Conservation (phyloP, 2,888 invertebrate species). For the Himalopsyche kuldschensis region DNA sequence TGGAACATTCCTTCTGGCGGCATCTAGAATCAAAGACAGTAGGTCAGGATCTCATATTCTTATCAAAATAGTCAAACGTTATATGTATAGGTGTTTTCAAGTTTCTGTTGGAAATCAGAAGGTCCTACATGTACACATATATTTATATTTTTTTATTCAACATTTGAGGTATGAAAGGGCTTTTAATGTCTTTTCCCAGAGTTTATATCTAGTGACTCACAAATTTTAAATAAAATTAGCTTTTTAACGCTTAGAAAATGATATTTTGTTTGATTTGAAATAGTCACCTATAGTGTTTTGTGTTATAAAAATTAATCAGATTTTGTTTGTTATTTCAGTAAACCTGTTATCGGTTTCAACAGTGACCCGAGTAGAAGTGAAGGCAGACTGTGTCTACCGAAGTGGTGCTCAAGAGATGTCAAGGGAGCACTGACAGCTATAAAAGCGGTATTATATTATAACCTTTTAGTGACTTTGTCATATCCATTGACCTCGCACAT, state of each 20-base stretch:
- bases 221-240: too few relatives aligned
- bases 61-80: not conserved
- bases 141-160: too few relatives aligned
- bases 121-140: too few relatives aligned
- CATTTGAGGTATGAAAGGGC: too few relatives aligned
- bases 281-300: too few relatives aligned
- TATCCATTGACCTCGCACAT: too few relatives aligned
- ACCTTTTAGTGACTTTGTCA: not conserved
- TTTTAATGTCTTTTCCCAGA: too few relatives aligned
- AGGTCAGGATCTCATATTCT: conserved; percentile 48
- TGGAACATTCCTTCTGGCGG: conserved; percentile 94
- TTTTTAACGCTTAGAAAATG: too few relatives aligned
- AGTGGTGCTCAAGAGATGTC: conserved; percentile 79
- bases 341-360: conserved; percentile 96
- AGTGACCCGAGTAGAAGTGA: conserved; percentile 93
- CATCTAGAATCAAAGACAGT: conserved; percentile 73
- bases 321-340: conserved; percentile 52
- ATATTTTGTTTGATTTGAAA: too few relatives aligned
- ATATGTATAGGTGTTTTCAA: not conserved
- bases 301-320: not conserved
- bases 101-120: too few relatives aligned
- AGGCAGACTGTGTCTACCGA: conserved; percentile 88
- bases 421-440: conserved; percentile 77
- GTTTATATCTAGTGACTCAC: too few relatives aligned
- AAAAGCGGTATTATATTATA: conserved; percentile 66